phyloP scores from a whole-genome alignment of 1,140 invertebrate genomes.

The Homarus americanus region DNA sequence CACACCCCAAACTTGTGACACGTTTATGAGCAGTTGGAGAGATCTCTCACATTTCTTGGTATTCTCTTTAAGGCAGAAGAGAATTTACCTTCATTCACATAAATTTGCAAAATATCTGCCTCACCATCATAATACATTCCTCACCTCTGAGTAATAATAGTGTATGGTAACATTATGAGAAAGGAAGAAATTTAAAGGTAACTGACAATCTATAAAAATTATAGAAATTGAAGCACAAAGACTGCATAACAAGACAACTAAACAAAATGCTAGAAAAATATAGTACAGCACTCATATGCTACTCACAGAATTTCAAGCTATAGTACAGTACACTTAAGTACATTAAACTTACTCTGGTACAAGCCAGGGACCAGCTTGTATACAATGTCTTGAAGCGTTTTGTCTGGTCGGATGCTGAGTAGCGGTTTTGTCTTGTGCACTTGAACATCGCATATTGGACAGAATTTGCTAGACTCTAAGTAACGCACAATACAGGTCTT shows the following conservation, averaged over 20 bases:
- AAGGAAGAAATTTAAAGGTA: no score
- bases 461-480: constrained; percentile 88
- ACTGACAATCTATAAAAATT: no score
- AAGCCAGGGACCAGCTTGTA: constrained; percentile 97
- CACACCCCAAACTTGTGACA: no score
- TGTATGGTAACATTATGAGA: no score
- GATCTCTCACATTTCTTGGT: no score
- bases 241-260: neutral
- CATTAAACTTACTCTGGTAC: constrained; percentile 82
- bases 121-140: no score
- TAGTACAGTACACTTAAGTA: neutral
- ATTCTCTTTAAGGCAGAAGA: no score
- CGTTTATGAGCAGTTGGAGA: no score
- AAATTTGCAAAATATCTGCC: no score
- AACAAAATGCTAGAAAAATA: constrained; percentile 11
- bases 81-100: no score
- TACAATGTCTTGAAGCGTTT: constrained; percentile 95
- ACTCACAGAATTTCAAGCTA: neutral
- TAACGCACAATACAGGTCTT: constrained; percentile 93
- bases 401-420: constrained; percentile 84
- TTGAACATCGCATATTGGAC: constrained; percentile 90
- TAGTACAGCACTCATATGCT: neutral
- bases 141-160: no score
- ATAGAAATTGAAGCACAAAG: no score
- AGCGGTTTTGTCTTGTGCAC: constrained; percentile 92